Evolutionary conservation across 2,797 vertebrate species (phyloP), one percentile per base, ranked within the genome.

Genomic region (Halcyon smyrnensis): DNA sequence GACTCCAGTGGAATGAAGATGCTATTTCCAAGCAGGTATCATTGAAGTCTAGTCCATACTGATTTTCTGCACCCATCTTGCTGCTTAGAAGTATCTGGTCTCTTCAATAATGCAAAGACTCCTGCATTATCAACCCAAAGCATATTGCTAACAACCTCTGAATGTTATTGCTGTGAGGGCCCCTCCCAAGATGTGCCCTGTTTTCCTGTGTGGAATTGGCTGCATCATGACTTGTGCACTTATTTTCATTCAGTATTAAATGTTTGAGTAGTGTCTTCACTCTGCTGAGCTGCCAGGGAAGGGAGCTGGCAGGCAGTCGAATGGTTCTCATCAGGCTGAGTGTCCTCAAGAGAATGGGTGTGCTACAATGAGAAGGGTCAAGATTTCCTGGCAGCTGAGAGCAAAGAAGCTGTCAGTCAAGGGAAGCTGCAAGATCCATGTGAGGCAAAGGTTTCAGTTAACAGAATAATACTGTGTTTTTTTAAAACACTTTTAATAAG

Each of bases 181-280:
- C 37, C 39, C 71, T 95, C 91, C 70, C 54, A 46, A 76, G 84
- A 80, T 46, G 12, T 77, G 63, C 41, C 15, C 74, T 76, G 74
- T 78, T 71, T 14, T 50, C 25, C 23, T 56, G 6, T 36, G 63
- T 71, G 51, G 53, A 89, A 82, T 59, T 45, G 59, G 9, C 87
- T 84, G 25, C 73, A 74, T 69, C 30, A 16, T 91, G 87, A 62
- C 67, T 82, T 84, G 23, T 84, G 39, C 14, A 32, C 80, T 93
- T 87, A 71, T 90, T 96, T 95, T 95, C 90, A 62, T 87, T 80
- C 60, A 95, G 50, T 87, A 82, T 57, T 95, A 83, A 95, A 78
- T 3, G 4, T 82, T n/a, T 82, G 63, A 96, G 67, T 36, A 59
- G 77, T 68, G 73, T 79, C 77, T 90, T 87, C 63, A 56, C 45